Evolutionary conservation across 2,797 vertebrate genomes (phyloP), one percentile per base, ranked within the genome.

Genomic region (Acanthopagrus latus): DNA sequence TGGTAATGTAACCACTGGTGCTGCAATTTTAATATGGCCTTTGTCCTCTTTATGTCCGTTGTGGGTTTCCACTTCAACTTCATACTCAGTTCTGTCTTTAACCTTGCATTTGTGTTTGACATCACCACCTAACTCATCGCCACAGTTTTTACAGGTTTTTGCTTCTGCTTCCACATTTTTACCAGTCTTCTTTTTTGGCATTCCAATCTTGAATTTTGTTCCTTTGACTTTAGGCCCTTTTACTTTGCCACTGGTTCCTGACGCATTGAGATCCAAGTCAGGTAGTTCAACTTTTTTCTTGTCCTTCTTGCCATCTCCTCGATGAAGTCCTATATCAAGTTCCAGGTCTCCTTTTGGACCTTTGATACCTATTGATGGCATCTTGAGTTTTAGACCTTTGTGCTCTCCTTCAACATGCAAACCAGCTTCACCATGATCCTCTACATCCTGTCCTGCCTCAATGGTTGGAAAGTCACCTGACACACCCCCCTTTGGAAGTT

Each of bases 201-300:
- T 91, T 74, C 94, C 94, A 25, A 94, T 93, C 78, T 94, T 93
- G 54, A 95, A 94, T 71, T 94, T 94, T 21, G 91, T 87, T 75
- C 93, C 93, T 92, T 94, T 96, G 7, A 93, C 65, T 87, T 93
- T 93, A 33, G 88, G 66, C 25, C 91, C 93, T 57, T 94, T 94
- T 43, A 59, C 82, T 88, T 93, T 93, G 12, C 68, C 62, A 29
- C 74, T 76, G 8, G 58, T 48, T 76, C 66, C 72, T 66, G 74
- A 23, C 1, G 44, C 18, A 4, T 73, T 86, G 0, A 93, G 84
- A 63, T 94, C 72, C 2, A 91, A 71, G 17, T 93, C 92, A 68
- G 88, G 89, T 52, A 92, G 58, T 62, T 93, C 93, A 64, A 88
- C 75, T n/a, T 91, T 93, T 66, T 90, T 89, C 76, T 80, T 92